A percentile compares a stretch with the other conserved stretches of the same genome.
Conservation (phyloP, 2,113 vertebrate genomes). For the Gymnogyps californianus region DNA sequence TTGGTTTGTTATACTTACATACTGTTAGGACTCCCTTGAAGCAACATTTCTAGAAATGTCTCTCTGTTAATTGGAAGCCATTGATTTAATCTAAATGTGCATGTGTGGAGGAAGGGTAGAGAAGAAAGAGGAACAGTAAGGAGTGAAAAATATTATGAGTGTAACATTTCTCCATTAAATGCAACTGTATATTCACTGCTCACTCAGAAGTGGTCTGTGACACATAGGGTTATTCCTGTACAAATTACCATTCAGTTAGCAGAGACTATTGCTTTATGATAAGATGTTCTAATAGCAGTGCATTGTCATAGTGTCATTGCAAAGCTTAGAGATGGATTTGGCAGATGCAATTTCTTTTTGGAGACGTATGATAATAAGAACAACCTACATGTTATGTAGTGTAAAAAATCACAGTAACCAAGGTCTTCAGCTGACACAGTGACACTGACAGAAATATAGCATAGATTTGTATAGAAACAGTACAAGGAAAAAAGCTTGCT, state of each 20-base stretch:
- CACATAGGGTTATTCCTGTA: neutral
- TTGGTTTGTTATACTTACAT: neutral
- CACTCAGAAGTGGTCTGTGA: neutral
- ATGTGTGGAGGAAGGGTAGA: neutral
- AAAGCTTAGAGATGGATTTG: neutral
- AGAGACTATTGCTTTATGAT: neutral
- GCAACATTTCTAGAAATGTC: neutral
- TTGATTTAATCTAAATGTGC: neutral
- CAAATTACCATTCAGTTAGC: neutral
- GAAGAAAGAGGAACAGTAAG: neutral
- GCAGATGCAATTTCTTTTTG: constrained; percentile 10
- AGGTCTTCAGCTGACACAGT: neutral
- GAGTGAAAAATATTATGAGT: neutral
- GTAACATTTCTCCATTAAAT: neutral
- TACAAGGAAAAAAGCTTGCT: neutral
- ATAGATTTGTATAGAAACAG: neutral
- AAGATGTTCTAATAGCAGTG: neutral
- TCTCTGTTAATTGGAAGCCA: neutral
- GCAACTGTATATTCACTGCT: neutral
- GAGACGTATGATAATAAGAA: constrained; percentile 7
- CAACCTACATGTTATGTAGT: neutral
- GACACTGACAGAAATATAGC: neutral
- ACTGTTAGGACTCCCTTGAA: neutral
- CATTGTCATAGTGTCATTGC: constrained; percentile 1
- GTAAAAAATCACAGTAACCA: neutral